Base-by-base conservation (phyloP, 2,888 invertebrate species). In the Dynastes maya region DNA sequence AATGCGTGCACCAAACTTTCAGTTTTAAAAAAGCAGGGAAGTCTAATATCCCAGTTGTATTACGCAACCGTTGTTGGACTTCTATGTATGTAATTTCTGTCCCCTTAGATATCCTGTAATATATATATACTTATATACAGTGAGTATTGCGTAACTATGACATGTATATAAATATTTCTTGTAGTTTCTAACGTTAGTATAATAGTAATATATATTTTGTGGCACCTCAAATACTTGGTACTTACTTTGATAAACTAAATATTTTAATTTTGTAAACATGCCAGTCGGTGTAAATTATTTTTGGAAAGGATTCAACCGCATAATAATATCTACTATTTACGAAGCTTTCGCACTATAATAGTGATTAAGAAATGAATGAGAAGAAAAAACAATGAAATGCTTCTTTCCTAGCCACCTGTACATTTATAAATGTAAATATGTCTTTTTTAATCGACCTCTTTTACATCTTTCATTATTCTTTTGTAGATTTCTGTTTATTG, bases 391-490 rank as follows among this genome's bases (percentile, higher is more conserved):
- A 32, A 32, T 32, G 8, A 76, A 65, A 45, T 71, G 77, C 77
- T 77, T 71, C 13, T 71, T 70, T 77, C 68, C 53, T 68, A 70
- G 77, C 77, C 67, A 77, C 77, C 83, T 88, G 87, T 88, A 87
- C 84, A 87, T 88, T 87, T 83, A 72, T 84, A 81, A 82, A 83
- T 85, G 84, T 85, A 84, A 85, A 84, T 86, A 86, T 83, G 83
- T 84, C 83, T 78, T 83, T 81, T 78, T 81, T 80, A 58, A 71
- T 71, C 32, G n/a, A 55, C 45, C 67, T 67, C 16, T 22, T 67
- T 67, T 45, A 22, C 16, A 27, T 16, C 40, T 45, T 45, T 72
- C 40, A 72, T 72, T 80, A 72, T 80, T 80, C 78, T 76, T 49
- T 77, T 77, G 45, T 82, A 83, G 81, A 79, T 83, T n/a, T 82